Percentiles rank a stretch among this genome's conserved stretches.
Conservation (phyloP, 2,113 vertebrate species). For the Corvus hawaiiensis region DNA sequence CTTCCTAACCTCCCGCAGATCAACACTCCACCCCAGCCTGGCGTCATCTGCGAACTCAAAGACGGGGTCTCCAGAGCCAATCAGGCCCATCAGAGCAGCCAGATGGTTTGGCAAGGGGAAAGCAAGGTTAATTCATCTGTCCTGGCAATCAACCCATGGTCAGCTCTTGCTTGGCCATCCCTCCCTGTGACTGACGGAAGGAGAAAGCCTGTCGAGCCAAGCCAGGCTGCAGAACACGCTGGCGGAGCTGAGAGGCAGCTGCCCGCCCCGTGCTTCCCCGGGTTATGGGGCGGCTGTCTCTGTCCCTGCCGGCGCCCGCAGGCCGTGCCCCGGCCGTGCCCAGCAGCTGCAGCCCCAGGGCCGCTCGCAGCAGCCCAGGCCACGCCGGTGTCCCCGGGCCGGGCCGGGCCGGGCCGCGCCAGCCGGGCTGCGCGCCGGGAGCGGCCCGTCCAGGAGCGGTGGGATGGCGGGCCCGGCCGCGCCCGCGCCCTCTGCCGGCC, state of each 20-base stretch:
- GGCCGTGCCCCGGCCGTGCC: background rate
- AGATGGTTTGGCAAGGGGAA: background rate
- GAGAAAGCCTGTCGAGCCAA: background rate
- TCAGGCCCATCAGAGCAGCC: background rate
- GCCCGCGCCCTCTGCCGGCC: background rate
- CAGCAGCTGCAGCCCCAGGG: background rate
- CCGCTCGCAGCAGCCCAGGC: background rate
- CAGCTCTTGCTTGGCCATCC: background rate
- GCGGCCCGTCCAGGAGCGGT: too few species aligned
- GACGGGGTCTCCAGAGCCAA: background rate
- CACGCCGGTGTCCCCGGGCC: background rate
- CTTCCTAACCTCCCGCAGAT: background rate
- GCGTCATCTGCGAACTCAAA: background rate
- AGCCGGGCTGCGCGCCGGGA: too few species aligned
- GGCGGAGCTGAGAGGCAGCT: background rate
- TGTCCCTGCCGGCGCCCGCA: too few species aligned
- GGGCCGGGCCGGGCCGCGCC: too few species aligned
- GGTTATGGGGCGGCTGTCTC: fast-evolving
- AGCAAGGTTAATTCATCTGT: background rate
- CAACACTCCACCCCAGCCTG: background rate
- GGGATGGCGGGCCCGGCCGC: too few species aligned
- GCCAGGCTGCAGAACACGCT: background rate
- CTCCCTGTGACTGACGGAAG: background rate
- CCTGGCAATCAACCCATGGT: background rate
- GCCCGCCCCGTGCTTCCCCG: background rate